phyloP scores from a whole-genome alignment of 2,113 vertebrate genomes.

The Formicarius rufipectus region DNA sequence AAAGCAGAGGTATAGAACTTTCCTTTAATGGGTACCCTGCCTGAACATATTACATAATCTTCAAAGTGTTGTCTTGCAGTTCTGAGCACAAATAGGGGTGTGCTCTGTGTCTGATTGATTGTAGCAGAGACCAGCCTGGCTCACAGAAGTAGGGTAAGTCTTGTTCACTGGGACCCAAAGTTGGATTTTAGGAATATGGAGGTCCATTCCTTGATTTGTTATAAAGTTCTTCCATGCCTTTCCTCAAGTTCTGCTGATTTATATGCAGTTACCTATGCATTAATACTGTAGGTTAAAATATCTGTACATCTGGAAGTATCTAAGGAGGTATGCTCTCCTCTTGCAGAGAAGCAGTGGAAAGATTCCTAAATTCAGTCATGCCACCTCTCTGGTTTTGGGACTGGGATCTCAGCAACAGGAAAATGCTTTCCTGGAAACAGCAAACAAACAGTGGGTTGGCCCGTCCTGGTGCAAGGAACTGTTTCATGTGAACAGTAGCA shows the following conservation, averaged over 20 bases:
- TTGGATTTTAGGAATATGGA: not conserved
- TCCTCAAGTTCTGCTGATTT: not conserved
- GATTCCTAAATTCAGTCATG: not conserved
- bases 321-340: not conserved
- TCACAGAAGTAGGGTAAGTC: not conserved
- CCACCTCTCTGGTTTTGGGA: not conserved
- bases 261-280: not conserved
- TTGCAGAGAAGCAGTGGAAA: not conserved
- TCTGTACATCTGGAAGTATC: not conserved
- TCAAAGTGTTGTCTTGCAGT: not conserved
- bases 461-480: not conserved
- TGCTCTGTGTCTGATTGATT: not conserved
- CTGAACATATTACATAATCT: not conserved
- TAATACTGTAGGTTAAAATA: not conserved
- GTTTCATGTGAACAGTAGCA: not conserved
- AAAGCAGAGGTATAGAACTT: not conserved
- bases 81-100: not conserved
- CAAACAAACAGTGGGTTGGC: not conserved
- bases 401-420: rapidly evolving
- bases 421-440: not conserved
- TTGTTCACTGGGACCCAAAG: not conserved
- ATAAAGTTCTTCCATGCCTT: not conserved
- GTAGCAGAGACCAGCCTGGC: not conserved
- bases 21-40: not conserved
- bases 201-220: not conserved